A percentile compares a stretch with the other conserved stretches of the same genome.
These are phyloP conservation scores for Agapornis roseicollis DNA, from an alignment of 2,113 vertebrate species.

Conservation along the genomic window DNA sequence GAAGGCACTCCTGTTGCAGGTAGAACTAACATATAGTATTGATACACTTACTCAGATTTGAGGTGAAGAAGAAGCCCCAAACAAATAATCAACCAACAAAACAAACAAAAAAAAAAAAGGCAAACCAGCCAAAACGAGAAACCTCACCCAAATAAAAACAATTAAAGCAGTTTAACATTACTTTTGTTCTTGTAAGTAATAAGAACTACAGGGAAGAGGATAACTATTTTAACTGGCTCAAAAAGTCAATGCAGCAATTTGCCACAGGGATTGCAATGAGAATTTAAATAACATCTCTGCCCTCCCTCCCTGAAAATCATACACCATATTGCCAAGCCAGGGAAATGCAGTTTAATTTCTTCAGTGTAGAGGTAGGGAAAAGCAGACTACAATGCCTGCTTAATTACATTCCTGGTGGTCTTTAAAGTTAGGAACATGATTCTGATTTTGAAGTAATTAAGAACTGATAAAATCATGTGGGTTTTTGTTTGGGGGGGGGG, in stretches of 20 bases:
- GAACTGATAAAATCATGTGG: background rate
- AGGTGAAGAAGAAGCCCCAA: too few relatives aligned
- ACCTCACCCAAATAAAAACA: background rate
- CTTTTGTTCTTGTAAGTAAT: background rate
- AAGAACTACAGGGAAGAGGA: background rate
- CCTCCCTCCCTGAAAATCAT: background rate
- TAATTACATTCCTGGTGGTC: background rate
- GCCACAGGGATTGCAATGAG: background rate
- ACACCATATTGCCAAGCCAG: background rate
- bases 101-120: background rate
- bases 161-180: background rate
- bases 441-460: background rate
- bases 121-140: background rate
- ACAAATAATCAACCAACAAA: background rate
- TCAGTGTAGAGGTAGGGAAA: background rate
- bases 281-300: background rate
- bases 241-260: background rate
- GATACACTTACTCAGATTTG: background rate
- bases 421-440: background rate
- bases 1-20: background rate
- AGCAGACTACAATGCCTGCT: accelerated
- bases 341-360: background rate
- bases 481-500: too few relatives aligned
- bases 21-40: background rate
- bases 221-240: background rate